Conservation (phyloP, 2,888 invertebrate species). For the Xanthia togata region DNA sequence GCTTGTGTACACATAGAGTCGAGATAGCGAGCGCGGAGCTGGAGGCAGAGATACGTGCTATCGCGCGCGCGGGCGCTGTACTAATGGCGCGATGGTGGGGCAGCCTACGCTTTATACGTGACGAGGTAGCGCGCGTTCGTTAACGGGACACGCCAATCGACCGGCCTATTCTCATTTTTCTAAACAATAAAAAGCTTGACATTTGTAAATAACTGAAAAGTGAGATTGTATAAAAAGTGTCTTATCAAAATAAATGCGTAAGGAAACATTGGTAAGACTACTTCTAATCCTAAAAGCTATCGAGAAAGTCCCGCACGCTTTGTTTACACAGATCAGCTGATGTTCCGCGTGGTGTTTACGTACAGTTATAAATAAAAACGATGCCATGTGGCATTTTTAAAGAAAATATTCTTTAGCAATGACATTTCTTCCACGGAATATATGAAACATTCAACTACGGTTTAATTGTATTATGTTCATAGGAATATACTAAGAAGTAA, state of each 20-base stretch:
- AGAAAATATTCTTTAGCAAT: slow-evolving; percentile 17
- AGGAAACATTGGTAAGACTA: slow-evolving; percentile 11
- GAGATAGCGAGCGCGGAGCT: slow-evolving; percentile 86
- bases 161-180: slow-evolving; percentile 89
- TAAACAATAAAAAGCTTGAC: slow-evolving; percentile 85
- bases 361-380: slow-evolving; percentile 59
- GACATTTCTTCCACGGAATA: slow-evolving; percentile 27
- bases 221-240: slow-evolving; percentile 43
- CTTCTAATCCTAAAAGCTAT: slow-evolving; percentile 51
- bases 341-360: slow-evolving; percentile 73
- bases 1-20: slow-evolving; percentile 90
- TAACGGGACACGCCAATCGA: slow-evolving; percentile 89
- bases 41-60: slow-evolving; percentile 85
- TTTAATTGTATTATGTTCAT: slow-evolving; percentile 16
- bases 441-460: slow-evolving; percentile 1
- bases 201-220: slow-evolving; percentile 68
- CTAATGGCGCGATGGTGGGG: slow-evolving; percentile 89
- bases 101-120: slow-evolving; percentile 88
- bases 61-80: slow-evolving; percentile 89
- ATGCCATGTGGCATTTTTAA: slow-evolving; percentile 42
- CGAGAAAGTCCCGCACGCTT: slow-evolving; percentile 72
- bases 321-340: slow-evolving; percentile 88
- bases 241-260: slow-evolving; percentile 5
- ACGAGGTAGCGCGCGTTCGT: slow-evolving; percentile 87
- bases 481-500: slow-evolving; percentile 25